Percentiles rank a stretch among this genome's conserved stretches.
Conservation (phyloP, 2,888 invertebrate genomes). For the Ophion slaviceki region DNA sequence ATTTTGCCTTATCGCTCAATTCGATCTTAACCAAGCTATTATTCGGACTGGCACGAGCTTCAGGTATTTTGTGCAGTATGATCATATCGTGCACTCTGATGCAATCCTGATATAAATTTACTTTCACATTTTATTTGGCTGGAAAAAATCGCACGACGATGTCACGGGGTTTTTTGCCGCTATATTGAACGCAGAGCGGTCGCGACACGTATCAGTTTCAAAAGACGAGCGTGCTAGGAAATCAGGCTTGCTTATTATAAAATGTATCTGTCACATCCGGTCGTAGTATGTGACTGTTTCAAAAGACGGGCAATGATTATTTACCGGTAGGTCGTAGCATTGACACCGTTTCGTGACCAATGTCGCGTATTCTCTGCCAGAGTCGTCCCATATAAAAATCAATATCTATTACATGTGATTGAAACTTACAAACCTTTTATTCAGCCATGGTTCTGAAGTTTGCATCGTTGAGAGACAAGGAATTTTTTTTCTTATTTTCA, state of each 20-base stretch:
- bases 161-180: constrained; percentile 8
- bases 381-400: too few species aligned
- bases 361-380: constrained; percentile 15
- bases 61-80: constrained; percentile 5
- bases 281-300: constrained; percentile 22
- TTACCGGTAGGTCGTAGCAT: constrained; percentile 55
- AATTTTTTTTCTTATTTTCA: too few species aligned
- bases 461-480: too few species aligned
- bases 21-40: constrained; percentile 20
- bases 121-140: not conserved
- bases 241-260: constrained; percentile 51
- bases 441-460: too few species aligned
- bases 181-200: not conserved
- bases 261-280: constrained; percentile 59
- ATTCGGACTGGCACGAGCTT: constrained; percentile 33
- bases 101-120: not conserved
- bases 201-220: constrained; percentile 46
- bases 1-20: constrained; percentile 32
- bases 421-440: too few species aligned
- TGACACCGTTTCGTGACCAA: constrained; percentile 61
- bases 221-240: constrained; percentile 46
- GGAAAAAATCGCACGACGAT: constrained; percentile 3
- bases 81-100: constrained; percentile 1
- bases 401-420: too few species aligned
- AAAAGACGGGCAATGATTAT: constrained; percentile 25